Evolutionary conservation across 2,113 vertebrate species (phyloP), one percentile per base, ranked within the genome.

Genomic region (Pluvialis apricaria): DNA sequence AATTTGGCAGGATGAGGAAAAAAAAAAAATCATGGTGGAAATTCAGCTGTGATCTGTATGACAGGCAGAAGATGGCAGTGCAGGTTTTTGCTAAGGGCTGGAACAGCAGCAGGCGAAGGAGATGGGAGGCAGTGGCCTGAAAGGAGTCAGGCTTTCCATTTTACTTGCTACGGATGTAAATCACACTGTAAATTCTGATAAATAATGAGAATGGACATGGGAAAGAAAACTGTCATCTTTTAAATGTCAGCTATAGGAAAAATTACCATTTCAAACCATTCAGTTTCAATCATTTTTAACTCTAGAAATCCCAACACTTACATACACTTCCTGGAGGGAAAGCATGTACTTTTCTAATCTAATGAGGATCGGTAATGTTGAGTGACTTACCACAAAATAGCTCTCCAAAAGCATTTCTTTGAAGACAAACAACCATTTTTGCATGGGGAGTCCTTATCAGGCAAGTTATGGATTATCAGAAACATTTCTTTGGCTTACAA

Each of bases 241-340:
- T 55, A 77, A 52, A 89, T 91, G 81, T 88, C 87, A 86, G 64
- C 55, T 82, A 55, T 29, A 82, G 81, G 87, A 73, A 94, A 95
- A 94, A 95, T 92, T 88, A 72, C 54, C 78, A 94, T 92, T 95
- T 96, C 94, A 96, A 97, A 96, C 86, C 38, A 40, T 78, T 94
- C 83, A 6, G 19, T 92, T 96, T 94, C 88, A 92, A 90, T 91
- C 5, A 65, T 72, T 87, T 77, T 70, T 25, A 76, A 62, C 3
- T 20, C 66, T 82, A 73, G 91, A 85, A 88, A 89, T 82, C 15
- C 64, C 73, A 79, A 28, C 65, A 11, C 49, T 86, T 94, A 40
- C 57, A 86, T 6, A 9, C 47, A 78, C 36, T 55, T 92, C 91
- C 94, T 97, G 62, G 66, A 87, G 94, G 94, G 87, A 62, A 76